Evolutionary conservation across 2,113 vertebrate species (phyloP).

Genomic region (Oreochromis tanganicae): DNA sequence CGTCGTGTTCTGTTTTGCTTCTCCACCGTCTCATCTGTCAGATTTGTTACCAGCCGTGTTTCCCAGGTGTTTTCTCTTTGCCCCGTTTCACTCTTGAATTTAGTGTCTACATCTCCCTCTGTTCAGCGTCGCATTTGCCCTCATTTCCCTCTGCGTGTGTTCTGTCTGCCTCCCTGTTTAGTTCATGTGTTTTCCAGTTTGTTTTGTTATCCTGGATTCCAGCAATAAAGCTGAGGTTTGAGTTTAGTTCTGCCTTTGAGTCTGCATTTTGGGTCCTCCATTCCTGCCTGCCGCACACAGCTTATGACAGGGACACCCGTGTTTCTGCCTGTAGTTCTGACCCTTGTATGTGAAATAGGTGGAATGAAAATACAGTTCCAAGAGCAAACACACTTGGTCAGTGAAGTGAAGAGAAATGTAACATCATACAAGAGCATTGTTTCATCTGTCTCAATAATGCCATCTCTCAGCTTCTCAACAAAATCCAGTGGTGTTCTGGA

Average conservation of each 20-base stretch:
- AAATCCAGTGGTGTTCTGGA: background rate
- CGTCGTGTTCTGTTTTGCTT: background rate
- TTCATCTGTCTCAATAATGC: background rate
- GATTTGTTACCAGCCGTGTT: background rate
- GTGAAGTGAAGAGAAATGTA: background rate
- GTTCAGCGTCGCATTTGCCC: no score
- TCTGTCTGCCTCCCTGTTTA: background rate
- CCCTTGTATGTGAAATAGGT: background rate
- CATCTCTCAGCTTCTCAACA: background rate
- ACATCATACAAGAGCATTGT: background rate
- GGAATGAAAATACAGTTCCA: background rate
- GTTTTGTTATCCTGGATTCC: background rate
- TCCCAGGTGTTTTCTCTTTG: background rate
- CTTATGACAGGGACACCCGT: background rate
- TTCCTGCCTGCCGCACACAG: background rate
- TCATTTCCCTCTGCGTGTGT: background rate
- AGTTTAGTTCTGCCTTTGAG: background rate
- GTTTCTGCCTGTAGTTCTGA: background rate
- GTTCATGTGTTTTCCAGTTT: background rate
- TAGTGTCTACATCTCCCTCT: no score
- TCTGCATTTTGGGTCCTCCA: background rate
- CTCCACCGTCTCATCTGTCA: background rate
- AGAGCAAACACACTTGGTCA: background rate
- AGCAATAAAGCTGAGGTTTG: background rate
- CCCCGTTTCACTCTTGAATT: background rate